These are phyloP conservation scores for Lycaena phlaeas DNA, from an alignment of 2,888 invertebrate species.

Conservation along the genomic window DNA sequence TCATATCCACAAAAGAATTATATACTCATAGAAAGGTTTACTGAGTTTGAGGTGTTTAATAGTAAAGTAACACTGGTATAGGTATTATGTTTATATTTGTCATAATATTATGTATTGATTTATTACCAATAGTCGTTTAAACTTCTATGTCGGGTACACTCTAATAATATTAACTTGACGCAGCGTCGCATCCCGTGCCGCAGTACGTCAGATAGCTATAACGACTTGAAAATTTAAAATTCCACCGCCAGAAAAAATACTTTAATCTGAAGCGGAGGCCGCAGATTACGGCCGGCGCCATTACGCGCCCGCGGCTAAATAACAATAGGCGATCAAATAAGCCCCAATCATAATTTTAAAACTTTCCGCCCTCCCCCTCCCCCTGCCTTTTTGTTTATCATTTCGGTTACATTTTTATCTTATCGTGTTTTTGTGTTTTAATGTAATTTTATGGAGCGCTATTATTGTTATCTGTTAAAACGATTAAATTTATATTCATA, in stretches of 20 bases:
- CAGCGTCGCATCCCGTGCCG: background rate
- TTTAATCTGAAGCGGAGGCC: conserved; percentile 6
- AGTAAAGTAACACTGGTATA: no score
- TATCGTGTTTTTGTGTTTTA: background rate
- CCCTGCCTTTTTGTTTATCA: conserved; percentile 5
- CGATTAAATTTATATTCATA: background rate
- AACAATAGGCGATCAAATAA: conserved; percentile 11
- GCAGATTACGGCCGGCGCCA: conserved; percentile 9
- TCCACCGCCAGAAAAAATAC: conserved; percentile 9
- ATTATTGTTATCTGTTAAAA: background rate
- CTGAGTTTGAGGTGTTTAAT: no score
- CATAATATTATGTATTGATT: no score
- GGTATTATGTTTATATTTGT: no score
- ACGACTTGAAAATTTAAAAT: conserved; percentile 9
- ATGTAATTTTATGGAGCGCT: background rate
- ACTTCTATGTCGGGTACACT: no score
- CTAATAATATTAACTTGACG: no score
- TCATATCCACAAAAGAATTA: no score
- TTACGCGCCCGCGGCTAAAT: conserved; percentile 1
- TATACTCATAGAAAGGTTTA: no score
- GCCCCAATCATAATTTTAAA: conserved; percentile 12
- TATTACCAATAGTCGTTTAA: no score
- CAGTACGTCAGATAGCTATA: background rate
- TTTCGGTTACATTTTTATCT: conserved; percentile 1
- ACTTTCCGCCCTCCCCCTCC: conserved; percentile 4